Conservation (phyloP, 2,888 invertebrate species). For the Mechanitis messenoides region DNA sequence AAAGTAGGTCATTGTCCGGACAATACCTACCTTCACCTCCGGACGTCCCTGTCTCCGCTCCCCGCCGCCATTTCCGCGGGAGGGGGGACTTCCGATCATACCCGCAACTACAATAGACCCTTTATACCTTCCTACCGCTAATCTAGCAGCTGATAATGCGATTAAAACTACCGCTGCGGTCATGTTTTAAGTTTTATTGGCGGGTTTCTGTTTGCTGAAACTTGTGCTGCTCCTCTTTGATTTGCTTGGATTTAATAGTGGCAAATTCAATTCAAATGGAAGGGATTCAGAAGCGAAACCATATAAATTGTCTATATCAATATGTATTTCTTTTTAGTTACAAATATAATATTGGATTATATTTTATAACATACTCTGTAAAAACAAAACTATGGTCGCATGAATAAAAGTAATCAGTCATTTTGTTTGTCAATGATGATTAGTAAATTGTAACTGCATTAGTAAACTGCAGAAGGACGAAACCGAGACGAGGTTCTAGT, state of each 20-base stretch:
- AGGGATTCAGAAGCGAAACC: background rate
- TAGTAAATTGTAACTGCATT: too few species aligned
- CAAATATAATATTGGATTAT: too few species aligned
- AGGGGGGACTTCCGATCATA: slow-evolving; percentile 41
- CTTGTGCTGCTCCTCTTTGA: slow-evolving; percentile 2
- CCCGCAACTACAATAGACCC: slow-evolving; percentile 60
- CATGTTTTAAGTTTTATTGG: slow-evolving; percentile 10
- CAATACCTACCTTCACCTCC: slow-evolving; percentile 57
- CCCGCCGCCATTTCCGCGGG: slow-evolving; percentile 63
- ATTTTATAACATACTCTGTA: too few species aligned
- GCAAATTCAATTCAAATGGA: background rate
- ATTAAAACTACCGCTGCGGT: slow-evolving; percentile 44
- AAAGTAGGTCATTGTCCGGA: slow-evolving; percentile 40
- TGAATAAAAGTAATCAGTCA: too few species aligned
- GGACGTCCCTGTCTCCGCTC: slow-evolving; percentile 69
- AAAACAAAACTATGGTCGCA: too few species aligned
- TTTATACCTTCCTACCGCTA: slow-evolving; percentile 67
- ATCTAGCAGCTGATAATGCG: slow-evolving; percentile 61
- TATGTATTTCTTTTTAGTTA: too few species aligned
- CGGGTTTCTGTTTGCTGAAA: slow-evolving; percentile 8
- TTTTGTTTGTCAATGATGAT: too few species aligned
- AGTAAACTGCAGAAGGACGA: too few species aligned
- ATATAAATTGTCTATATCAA: too few species aligned
- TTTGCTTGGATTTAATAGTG: background rate
- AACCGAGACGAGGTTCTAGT: too few species aligned